Conservation (phyloP, 2,113 vertebrate genomes). For the Myodes glareolus region DNA sequence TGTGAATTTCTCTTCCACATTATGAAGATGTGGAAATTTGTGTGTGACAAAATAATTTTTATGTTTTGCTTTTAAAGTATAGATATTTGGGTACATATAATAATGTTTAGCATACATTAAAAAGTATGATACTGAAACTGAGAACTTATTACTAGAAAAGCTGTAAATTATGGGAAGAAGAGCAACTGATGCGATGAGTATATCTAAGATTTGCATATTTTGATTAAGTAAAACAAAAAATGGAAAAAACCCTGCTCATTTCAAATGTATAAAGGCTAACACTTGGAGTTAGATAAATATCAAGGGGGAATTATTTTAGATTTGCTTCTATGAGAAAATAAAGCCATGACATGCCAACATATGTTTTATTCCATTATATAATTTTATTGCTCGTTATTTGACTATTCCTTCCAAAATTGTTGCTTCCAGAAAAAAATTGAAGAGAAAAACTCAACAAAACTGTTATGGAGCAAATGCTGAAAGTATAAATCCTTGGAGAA, state of each 20-base stretch:
- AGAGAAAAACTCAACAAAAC: not conserved
- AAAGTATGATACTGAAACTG: not conserved
- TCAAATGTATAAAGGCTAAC: not conserved
- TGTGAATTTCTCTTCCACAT: not conserved
- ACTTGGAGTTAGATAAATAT: fast-evolving
- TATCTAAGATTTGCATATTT: not conserved
- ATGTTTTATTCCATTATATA: not conserved
- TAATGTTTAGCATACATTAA: not conserved
- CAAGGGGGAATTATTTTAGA: not conserved
- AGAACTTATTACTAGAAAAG: not conserved
- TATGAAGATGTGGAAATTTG: not conserved
- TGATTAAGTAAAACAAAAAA: not conserved
- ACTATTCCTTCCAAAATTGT: not conserved
- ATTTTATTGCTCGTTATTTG: not conserved
- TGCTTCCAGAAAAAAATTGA: not conserved
- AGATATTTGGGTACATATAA: not conserved
- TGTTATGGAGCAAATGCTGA: not conserved
- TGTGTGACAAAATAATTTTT: not conserved
- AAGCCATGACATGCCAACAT: not conserved
- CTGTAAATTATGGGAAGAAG: not conserved
- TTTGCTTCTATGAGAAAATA: not conserved
- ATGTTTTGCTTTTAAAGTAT: not conserved
- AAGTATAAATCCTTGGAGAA: not conserved
- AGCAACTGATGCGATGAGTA: not conserved
- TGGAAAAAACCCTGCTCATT: fast-evolving